Base-by-base conservation (phyloP, 1,140 invertebrate species). In the Pantala flavescens region DNA sequence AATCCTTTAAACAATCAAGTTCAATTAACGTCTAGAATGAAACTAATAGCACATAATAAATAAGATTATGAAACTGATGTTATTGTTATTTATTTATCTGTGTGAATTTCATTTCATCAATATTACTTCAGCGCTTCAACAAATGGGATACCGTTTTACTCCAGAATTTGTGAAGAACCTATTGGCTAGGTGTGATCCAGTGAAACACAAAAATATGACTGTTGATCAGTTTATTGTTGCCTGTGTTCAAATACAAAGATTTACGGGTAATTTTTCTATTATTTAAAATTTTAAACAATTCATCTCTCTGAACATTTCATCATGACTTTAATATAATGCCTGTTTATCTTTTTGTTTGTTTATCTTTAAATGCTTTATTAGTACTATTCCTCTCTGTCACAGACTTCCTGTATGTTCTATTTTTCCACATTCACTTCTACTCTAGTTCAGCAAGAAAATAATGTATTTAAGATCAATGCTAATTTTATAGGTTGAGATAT, bases 111-210 rank as follows among this genome's bases (percentile, higher is more conserved):
- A 36, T n/a, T 63, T 24, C 7, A 24, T 74, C 63, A 76, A 72
- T 74, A 74, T 76, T 75, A 77, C 23, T 71, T 84, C 82, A 90
- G 94, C 94, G 23, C 86, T 95, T 42, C 84, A 87, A 24, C 90
- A 93, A 84, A 95, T 96, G 94, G 94, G 94, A n/a, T 97, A 94
- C 79, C 86, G 89, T 70, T 90, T 97, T 75, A 87, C 90, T 24
- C 88, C 89, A 9, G 89, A 93, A 43, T 96, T 96, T 80, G 87
- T 92, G 16, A 86, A 86, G 73, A 89, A 90, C 77, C 81, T 96
- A 71, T 84, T 91, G 11, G 86, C 86, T 78, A 90, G 90, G 82
- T 89, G 88, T 80, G 88, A 90, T 82, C 80, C 86, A 0, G 81
- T 84, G 78, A 82, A 83, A 36, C 86, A 89, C 43, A 84, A 86